Base-by-base conservation (phyloP, 2,888 invertebrate genomes). In the Biston stratarius region DNA sequence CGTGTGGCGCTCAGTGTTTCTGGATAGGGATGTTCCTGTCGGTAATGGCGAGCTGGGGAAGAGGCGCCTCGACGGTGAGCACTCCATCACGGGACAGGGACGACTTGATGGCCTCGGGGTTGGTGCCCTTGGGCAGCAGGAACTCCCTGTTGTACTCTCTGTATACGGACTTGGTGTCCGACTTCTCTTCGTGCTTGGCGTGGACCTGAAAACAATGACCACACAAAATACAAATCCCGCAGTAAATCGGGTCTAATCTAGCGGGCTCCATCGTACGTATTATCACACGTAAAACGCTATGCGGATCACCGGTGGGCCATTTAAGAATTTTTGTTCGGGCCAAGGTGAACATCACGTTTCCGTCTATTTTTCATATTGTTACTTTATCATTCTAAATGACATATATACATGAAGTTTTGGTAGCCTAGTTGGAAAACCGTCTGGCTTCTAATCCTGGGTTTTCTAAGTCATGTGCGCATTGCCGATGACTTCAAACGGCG, bases 101-200 rank as follows among this genome's bases (percentile, higher is more conserved):
- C 40, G 99, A 99, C 90, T 98, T 98, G 93, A 99, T 99, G 75
- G 96, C 96, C 94, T 99, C 99, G 0, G 99, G 99, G 92, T 99
- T 98, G 68, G 99, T 98, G 80, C 99, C 99, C 91, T 98, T 98
- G 7, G 99, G 99, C 88, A 99, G 94, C 88, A 99, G 95, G 95
- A 99, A 99, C 94, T 99, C 99, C 77, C 99, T 96, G 93, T 99
- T 99, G 96, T 99, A 99, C 92, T 99, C 99, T 93, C 99, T 96
- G 95, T 98, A 99, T 71, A 99, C 98, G 51, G 98, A 98, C 94
- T 99, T 98, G 85, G 97, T 98, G 92, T 99, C 98, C 60, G 98
- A 96, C 94, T 99, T 99, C 94, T 99, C 99, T 92, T 99, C 99
- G 94, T 99, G 99, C 92, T 99, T 99, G 71, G 99, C 99, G 87